Conservation (phyloP, 2,113 vertebrate genomes). For the Oxygymnocypris stewartii region DNA sequence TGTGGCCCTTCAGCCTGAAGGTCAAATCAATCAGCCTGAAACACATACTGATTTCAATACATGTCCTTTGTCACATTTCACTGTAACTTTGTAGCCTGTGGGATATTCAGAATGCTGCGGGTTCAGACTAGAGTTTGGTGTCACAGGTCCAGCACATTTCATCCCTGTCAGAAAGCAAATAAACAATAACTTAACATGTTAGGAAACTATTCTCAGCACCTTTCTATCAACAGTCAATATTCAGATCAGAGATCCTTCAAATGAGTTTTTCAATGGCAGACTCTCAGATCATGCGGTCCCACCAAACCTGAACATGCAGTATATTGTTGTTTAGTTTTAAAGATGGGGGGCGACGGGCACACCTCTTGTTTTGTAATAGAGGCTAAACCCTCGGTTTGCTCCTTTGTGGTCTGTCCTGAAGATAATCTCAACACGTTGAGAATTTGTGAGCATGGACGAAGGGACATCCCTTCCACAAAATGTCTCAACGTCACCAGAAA, state of each 20-base stretch:
- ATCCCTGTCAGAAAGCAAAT: constrained; percentile 71
- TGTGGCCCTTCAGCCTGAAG: neutral
- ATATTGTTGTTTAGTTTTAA: neutral
- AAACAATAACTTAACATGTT: neutral
- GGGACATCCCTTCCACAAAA: constrained; percentile 82
- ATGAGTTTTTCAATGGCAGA: neutral
- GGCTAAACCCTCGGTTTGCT: constrained; percentile 81
- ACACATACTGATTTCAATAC: constrained; percentile 64
- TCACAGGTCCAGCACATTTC: constrained; percentile 73
- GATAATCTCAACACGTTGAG: constrained; percentile 71
- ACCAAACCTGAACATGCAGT: neutral
- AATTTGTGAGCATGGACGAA: constrained; percentile 73
- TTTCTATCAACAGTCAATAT: neutral
- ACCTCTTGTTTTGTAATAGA: constrained; percentile 80
- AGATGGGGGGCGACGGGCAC: neutral
- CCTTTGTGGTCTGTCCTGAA: constrained; percentile 78
- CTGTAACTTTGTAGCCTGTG: constrained; percentile 75
- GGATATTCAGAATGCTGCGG: constrained; percentile 72
- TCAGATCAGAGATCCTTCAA: neutral
- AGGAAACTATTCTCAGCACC: neutral
- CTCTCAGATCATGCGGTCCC: neutral
- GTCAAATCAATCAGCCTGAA: neutral
- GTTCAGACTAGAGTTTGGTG: constrained; percentile 67
- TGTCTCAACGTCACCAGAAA: constrained; percentile 73
- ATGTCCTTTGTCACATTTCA: constrained; percentile 80